Percentiles rank a stretch among this genome's conserved stretches.
These are phyloP conservation scores for Macropis europaea DNA, from an alignment of 2,888 invertebrate genomes.

Conservation along the genomic window DNA sequence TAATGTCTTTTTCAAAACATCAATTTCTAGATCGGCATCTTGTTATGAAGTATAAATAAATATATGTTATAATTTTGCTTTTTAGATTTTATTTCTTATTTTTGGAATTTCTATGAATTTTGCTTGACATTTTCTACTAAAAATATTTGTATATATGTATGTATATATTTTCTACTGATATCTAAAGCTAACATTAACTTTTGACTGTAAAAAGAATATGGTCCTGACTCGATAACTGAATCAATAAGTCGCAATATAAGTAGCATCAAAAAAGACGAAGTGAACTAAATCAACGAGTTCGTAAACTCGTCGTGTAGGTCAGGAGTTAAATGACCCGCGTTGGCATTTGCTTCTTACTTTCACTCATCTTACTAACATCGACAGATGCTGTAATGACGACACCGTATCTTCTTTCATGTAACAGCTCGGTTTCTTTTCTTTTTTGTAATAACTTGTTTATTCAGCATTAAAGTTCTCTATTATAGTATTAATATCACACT, in stretches of 20 bases:
- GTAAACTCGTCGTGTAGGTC: slow-evolving; percentile 69
- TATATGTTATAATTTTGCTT: too few species aligned
- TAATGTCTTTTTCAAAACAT: too few species aligned
- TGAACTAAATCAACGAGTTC: slow-evolving; percentile 60
- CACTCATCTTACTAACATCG: slow-evolving; percentile 73
- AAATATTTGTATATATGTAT: too few species aligned
- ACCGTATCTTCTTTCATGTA: slow-evolving; percentile 17
- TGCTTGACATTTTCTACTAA: too few species aligned
- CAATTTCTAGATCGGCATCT: too few species aligned
- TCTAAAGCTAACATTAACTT: too few species aligned
- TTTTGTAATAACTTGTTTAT: not conserved
- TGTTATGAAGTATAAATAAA: too few species aligned
- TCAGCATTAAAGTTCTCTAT: not conserved
- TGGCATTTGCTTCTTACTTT: slow-evolving; percentile 79
- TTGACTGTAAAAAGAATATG: too few species aligned
- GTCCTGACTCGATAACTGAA: too few species aligned
- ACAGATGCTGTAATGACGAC: slow-evolving; percentile 32
- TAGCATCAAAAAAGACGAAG: slow-evolving; percentile 32
- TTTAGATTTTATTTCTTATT: too few species aligned
- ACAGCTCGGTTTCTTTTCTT: slow-evolving; percentile 5
- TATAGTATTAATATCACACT: not conserved
- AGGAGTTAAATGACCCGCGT: slow-evolving; percentile 79
- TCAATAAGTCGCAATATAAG: slow-evolving; percentile 27
- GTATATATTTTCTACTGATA: too few species aligned
- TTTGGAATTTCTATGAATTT: too few species aligned